Base-by-base conservation (phyloP, 2,113 vertebrate genomes). In the Anolis carolinensis region DNA sequence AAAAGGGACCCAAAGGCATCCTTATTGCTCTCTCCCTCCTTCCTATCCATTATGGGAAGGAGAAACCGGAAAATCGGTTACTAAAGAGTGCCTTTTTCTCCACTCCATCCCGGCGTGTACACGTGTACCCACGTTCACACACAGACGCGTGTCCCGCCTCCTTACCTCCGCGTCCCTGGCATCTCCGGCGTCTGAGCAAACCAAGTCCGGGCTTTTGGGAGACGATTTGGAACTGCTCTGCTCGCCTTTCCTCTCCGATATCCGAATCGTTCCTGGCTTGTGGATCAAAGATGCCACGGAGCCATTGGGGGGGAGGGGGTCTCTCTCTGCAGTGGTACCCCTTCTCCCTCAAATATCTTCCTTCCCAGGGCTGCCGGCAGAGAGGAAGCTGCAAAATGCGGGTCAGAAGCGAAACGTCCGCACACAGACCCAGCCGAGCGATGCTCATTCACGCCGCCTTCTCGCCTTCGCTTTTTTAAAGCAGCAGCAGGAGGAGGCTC, bases 381-480 rank as follows among this genome's bases (percentile, higher is more conserved):
- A 55, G 48, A 30, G 11, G 5, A 25, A 21, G 9, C 89, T 86
- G 93, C 92, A 93, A 81, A 90, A 89, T 85, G 91, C 86, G 70
- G 13, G 52, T 30, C 36, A 14, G 27, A 13, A 27, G 27, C 44
- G 48, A 14, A 30, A 48, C 27, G 75, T n/a, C 6, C 2, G 48
- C 88, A 32, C 2, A 14, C 32, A 16, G 21, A 4, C 50, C 16
- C 9, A 1, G 79, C 70, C 32, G 10, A 10, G n/a, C n/a, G 0
- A 0, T 55, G 87, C 7, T 27, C 65, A 5, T 27, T 44, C 71
- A 16, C 25, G 39, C 18, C 18, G 7, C 63, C 4, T 86, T 89
- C 78, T 89, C 8, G 14, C 10, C 18, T 63, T 36, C 34, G 18
- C 32, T 50, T 21, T n/a, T 48, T 21, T 55, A 25, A 27, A 25